Conservation (phyloP, 30 jellyfish, hydroid and myxozoan genomes). For the Turritopsis rubra region DNA sequence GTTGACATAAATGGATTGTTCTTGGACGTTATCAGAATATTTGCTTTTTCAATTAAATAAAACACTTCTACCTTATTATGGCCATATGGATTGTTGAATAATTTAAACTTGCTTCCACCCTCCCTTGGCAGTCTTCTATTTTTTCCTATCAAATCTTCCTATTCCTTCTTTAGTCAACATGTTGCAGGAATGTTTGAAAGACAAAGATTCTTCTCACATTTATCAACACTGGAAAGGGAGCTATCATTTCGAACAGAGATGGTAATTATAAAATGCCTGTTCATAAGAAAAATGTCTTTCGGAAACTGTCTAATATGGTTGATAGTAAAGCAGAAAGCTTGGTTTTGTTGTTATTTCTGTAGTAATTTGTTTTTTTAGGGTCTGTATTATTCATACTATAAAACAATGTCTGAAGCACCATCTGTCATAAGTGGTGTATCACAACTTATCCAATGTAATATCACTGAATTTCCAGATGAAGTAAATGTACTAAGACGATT, state of each 20-base stretch:
- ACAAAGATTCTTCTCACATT: slow-evolving; percentile 76
- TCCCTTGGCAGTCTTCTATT: too few relatives aligned
- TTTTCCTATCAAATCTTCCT: too few relatives aligned
- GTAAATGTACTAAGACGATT: slow-evolving; percentile 89
- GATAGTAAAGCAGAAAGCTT: background rate
- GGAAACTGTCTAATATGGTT: background rate
- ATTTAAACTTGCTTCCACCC: too few relatives aligned
- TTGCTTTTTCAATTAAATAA: too few relatives aligned
- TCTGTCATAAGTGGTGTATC: slow-evolving; percentile 51
- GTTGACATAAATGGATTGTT: too few relatives aligned
- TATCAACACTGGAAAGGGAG: slow-evolving; percentile 92
- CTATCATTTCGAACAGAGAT: slow-evolving; percentile 90
- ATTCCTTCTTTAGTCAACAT: slow-evolving; percentile 48
- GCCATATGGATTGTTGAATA: too few relatives aligned
- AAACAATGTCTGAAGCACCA: slow-evolving; percentile 83
- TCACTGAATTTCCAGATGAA: slow-evolving; percentile 82
- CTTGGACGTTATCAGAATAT: too few relatives aligned
- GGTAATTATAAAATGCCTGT: slow-evolving; percentile 34
- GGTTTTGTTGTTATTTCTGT: background rate
- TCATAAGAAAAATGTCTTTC: slow-evolving; percentile 1
- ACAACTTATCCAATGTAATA: slow-evolving; percentile 56
- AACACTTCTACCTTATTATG: too few relatives aligned
- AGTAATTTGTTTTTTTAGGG: slow-evolving; percentile 55
- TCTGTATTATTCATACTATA: slow-evolving; percentile 86
- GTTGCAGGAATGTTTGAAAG: slow-evolving; percentile 78